Base-by-base conservation (phyloP, 2,113 vertebrate species). In the Lanius collurio region DNA sequence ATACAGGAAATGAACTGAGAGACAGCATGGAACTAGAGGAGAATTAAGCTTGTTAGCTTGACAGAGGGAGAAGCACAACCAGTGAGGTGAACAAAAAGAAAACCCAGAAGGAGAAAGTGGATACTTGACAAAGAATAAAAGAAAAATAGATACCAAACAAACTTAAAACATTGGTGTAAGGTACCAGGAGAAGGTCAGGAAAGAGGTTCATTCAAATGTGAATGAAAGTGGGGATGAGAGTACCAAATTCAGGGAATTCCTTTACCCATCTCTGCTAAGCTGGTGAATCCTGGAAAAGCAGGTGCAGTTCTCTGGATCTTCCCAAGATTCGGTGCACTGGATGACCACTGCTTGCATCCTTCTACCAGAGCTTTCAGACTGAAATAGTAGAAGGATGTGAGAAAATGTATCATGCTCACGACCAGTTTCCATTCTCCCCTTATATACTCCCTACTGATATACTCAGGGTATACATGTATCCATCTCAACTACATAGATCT, bases 181-280 rank as follows among this genome's bases (percentile, higher is more conserved):
- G 57, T 68, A 83, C 13, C 16, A 76, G 30, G 33, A 41, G 22
- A 89, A 74, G 42, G 21, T 39, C 49, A 80, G 37, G 52, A 91
- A 91, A 82, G 46, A 90, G 22, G 3, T 24, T 70, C 21, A 55
- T 42, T 85, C 35, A 87, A 62, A 87, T 4, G 4, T 71, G 53
- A 65, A 42, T 41, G 24, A 19, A 90, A 77, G 60, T 15, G 15
- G 18, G 31, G 16, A 91, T 56, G 26, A 90, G 71, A 70, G 35
- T 59, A 86, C 23, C 18, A 80, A 86, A 27, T 39, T 49, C 35
- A 88, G 49, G 41, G 16, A 70, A 79, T 73, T 64, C 49, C 53
- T 98, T 98, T 97, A 99, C 99, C 99, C 84, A 98, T 99, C 97
- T 99, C 99, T 83, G 97, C 97, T 80, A 99, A 98, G 97, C 99